Base-by-base conservation (phyloP, 2,888 invertebrate genomes). In the Bombyx huttoni region DNA sequence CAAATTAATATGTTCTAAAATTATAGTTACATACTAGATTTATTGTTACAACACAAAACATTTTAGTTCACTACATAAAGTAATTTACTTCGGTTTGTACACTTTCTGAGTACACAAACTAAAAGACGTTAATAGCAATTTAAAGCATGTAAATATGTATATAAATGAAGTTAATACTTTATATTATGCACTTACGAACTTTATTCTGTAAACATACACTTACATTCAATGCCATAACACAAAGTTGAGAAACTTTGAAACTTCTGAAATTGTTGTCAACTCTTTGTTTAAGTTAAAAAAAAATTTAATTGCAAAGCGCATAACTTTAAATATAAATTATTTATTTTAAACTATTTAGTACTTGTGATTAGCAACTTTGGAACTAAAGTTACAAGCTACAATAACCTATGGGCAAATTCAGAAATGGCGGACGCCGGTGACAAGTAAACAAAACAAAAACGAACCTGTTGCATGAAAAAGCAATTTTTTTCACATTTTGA, bases 381-480 rank as follows among this genome's bases (percentile, higher is more conserved):
- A 40, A 40, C 40, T 10, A 40, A 40, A 40, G 7, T 40, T 40
- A 10, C 12, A 40, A 40, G 9, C 56, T 58, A 55, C 58, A 63
- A 68, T 75, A 60, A 70, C 81, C 86, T 89, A 90, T 88, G 86
- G 87, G 86, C 70, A 71, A 65, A 75, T 69, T 72, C 72, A 90
- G 89, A 89, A 86, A 89, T 90, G 90, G 90, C 90, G 83, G 88
- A 88, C 87, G 82, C 88, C 88, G 87, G 87, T 90, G 90, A 89
- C 90, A 90, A 89, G 86, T 86, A 87, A 85, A 89, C 89, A 89
- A 89, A 89, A 89, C 87, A 84, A 87, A 87, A 87, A 82, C 84
- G 86, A 81, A 90, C 90, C 90, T 90, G 90, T 90, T 90, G 90
- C 89, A 65, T 76, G 67, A 66, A 78, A 81, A 78, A 79, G 71